Conservation (phyloP, 1,140 invertebrate species). For the Maconellicoccus hirsutus region DNA sequence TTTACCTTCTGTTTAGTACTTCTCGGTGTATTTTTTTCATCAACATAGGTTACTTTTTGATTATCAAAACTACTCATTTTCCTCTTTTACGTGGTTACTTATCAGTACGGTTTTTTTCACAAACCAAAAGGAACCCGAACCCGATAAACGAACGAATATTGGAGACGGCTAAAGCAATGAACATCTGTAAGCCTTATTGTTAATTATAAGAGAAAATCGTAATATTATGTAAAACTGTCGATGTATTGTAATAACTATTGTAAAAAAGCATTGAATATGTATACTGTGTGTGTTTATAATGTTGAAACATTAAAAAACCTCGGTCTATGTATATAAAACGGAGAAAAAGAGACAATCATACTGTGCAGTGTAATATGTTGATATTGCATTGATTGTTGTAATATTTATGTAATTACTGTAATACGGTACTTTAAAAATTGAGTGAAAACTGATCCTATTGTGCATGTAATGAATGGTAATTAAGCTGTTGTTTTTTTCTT, state of each 20-base stretch:
- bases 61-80: too few species aligned
- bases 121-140: background rate
- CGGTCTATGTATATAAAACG: background rate
- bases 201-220: background rate
- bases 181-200: background rate
- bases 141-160: background rate
- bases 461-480: background rate
- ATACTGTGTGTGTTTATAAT: background rate
- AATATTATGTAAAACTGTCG: background rate
- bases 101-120: too few species aligned
- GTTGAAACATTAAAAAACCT: background rate
- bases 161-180: background rate
- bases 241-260: background rate
- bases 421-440: background rate
- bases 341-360: background rate
- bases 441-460: background rate
- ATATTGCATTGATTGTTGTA: background rate
- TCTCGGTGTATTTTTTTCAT: too few species aligned
- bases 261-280: background rate
- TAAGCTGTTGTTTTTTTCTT: conserved; percentile 8
- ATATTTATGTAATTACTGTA: background rate
- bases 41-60: too few species aligned
- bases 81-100: too few species aligned
- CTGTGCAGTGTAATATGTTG: background rate
- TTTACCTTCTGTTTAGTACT: too few species aligned